These are phyloP conservation scores for Limnephilus auricula DNA, from an alignment of 2,888 invertebrate genomes.

Conservation along the genomic window DNA sequence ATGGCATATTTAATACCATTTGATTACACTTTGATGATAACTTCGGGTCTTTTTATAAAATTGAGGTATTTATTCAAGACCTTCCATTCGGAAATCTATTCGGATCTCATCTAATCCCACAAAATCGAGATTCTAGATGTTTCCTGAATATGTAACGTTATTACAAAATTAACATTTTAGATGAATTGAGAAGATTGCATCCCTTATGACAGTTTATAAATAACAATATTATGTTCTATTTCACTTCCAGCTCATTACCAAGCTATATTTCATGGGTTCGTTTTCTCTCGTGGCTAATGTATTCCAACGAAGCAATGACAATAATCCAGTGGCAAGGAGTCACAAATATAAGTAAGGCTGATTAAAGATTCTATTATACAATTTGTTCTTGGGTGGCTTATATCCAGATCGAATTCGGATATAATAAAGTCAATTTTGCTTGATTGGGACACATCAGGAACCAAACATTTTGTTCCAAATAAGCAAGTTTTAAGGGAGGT, in stretches of 20 bases:
- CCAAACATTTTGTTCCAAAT: too few relatives aligned
- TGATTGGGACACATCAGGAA: too few relatives aligned
- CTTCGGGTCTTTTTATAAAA: constrained; percentile 90
- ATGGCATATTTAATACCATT: constrained; percentile 92
- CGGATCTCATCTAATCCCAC: not conserved
- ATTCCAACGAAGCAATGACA: constrained; percentile 90
- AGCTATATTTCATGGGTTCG: constrained; percentile 86
- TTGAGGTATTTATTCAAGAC: constrained; percentile 79
- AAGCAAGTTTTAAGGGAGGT: too few relatives aligned
- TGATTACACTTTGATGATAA: constrained; percentile 91
- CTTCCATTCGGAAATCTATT: not conserved
- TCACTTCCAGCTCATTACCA: constrained; percentile 81
- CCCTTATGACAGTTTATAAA: not conserved
- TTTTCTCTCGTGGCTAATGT: constrained; percentile 91
- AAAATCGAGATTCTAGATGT: not conserved
- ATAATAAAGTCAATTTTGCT: too few relatives aligned
- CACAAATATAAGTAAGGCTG: constrained; percentile 83
- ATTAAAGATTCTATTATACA: not conserved
- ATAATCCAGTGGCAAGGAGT: constrained; percentile 89
- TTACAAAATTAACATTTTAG: not conserved
- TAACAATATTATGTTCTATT: not conserved
- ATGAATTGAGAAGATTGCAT: not conserved
- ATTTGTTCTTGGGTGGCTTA: not conserved
- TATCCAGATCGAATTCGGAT: too few relatives aligned
- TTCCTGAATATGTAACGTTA: not conserved